Evolutionary conservation across 2,888 invertebrate genomes (phyloP).

Genomic region (Drosophila maculinotata): DNA sequence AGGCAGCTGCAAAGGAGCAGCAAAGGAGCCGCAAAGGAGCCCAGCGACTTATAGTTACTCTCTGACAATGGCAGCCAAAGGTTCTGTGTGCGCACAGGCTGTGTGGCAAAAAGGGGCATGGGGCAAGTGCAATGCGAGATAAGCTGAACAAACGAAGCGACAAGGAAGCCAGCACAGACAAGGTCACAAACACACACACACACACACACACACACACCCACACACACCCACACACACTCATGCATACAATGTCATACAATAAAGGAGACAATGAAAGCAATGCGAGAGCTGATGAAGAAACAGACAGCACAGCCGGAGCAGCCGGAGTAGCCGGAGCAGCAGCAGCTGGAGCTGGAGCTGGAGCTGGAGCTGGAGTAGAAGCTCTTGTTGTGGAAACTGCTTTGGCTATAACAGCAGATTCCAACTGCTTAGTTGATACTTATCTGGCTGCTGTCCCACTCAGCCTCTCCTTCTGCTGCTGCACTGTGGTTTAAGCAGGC

Average conservation of each 20-base stretch:
- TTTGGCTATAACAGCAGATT: conserved; percentile 70
- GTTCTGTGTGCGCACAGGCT: no score
- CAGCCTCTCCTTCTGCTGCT: not conserved
- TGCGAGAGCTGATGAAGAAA: conserved; percentile 32
- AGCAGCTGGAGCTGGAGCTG: conserved; percentile 14
- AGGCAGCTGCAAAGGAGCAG: not conserved
- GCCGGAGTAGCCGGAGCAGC: conserved; percentile 9
- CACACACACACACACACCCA: conserved; percentile 5
- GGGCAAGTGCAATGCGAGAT: conserved; percentile 72
- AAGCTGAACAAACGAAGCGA: conserved; percentile 69
- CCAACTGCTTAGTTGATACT: conserved; percentile 77
- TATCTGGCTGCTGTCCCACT: conserved; percentile 46
- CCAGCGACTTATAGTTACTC: conserved; percentile 35
- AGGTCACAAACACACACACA: conserved; percentile 45
- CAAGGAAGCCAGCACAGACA: conserved; percentile 49
- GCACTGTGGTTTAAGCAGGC: conserved; percentile 27
- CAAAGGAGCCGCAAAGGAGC: conserved; percentile 21
- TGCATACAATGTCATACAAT: conserved; percentile 18
- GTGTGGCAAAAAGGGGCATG: no score
- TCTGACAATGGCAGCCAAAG: conserved; percentile 43
- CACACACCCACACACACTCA: conserved; percentile 12
- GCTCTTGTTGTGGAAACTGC: conserved; percentile 54
- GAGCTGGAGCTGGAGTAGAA: no score
- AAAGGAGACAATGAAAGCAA: conserved; percentile 33
- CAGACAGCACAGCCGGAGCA: no score